A percentile compares a stretch with the other conserved stretches of the same genome.
These are phyloP conservation scores for Halcyon smyrnensis DNA, from an alignment of 2,797 vertebrate genomes.

Conservation along the genomic window DNA sequence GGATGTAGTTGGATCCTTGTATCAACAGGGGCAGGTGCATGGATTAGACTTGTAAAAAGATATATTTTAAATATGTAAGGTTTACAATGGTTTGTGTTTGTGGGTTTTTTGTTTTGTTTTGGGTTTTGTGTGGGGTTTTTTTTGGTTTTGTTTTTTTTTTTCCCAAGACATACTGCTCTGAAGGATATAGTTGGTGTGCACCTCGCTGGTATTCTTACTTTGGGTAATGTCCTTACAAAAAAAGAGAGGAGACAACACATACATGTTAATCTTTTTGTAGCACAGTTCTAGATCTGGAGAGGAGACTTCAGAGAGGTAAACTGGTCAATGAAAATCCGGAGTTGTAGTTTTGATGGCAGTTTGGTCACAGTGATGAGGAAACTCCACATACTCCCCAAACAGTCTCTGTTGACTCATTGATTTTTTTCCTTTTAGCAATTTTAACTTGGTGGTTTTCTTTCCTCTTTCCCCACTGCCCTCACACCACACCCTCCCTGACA, in stretches of 20 bases:
- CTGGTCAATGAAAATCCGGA: not conserved
- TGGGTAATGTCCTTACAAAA: not conserved
- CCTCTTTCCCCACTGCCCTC: not conserved
- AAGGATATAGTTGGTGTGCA: not conserved
- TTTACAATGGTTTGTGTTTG: not conserved
- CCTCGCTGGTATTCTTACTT: not conserved
- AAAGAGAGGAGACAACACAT: not conserved
- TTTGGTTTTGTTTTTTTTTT: not conserved
- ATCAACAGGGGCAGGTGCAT: not conserved
- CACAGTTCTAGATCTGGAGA: not conserved
- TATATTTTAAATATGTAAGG: not conserved
- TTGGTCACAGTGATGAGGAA: not conserved
- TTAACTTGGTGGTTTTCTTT: constrained; percentile 28
- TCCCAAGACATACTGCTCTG: not conserved
- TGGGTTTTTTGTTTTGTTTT: not conserved
- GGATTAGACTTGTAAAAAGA: not conserved
- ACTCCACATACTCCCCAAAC: not conserved
- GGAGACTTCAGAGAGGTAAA: not conserved
- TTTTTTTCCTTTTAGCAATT: not conserved
- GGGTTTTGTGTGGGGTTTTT: too few species aligned
- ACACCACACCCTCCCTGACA: not conserved
- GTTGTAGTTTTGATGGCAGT: not conserved
- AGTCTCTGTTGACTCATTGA: not conserved
- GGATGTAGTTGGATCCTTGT: not conserved
- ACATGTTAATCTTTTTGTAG: not conserved